These are phyloP conservation scores for Dipus sagitta DNA, from an alignment of 2,797 vertebrate genomes.

Conservation along the genomic window DNA sequence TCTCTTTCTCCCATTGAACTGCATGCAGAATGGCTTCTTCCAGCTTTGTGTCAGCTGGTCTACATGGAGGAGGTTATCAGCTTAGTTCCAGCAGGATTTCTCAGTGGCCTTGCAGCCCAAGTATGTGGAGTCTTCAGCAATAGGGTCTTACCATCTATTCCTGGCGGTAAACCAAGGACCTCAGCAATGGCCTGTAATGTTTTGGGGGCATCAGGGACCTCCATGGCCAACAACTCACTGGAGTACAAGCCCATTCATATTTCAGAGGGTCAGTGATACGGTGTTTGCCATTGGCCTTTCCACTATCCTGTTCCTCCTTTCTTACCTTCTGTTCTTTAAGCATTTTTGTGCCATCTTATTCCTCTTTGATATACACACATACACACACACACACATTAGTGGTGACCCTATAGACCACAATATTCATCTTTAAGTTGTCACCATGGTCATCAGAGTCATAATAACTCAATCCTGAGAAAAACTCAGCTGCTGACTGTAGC, in stretches of 20 bases:
- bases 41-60: no score
- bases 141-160: no score
- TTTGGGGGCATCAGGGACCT: no score
- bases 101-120: no score
- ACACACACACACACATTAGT: background rate
- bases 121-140: no score
- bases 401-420: background rate
- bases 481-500: background rate
- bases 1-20: no score
- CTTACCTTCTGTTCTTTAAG: background rate
- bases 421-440: background rate
- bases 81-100: no score
- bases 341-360: background rate
- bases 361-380: background rate
- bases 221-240: background rate
- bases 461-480: background rate
- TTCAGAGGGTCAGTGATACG: background rate
- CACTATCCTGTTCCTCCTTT: background rate
- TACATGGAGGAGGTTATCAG: no score
- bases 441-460: background rate
- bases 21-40: no score
- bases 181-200: no score
- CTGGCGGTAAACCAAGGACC: no score
- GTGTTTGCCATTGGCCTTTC: accelerated
- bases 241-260: background rate